Evolutionary conservation across 2,797 vertebrate genomes (phyloP), one percentile per base, ranked within the genome.

Genomic region (Tiaroga cobitis): DNA sequence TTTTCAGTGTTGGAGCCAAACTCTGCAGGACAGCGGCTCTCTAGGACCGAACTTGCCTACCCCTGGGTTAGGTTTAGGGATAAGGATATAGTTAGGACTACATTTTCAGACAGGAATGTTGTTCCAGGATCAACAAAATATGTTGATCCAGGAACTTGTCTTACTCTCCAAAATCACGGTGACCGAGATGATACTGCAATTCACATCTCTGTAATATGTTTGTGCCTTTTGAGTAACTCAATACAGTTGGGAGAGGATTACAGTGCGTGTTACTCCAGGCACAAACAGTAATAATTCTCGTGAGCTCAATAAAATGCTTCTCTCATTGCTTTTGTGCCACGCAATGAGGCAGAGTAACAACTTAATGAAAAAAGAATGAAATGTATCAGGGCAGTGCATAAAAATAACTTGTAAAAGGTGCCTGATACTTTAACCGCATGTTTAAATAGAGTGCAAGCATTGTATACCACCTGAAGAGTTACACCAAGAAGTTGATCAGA

Each of bases 221-320:
- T 74, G 24, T 61, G 39, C 37, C 18, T 82, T 73, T n/a, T 63
- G 26, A 61, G 54, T 63, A 1, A 82, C 54, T 82, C 26, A 37
- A 15, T 75, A 46, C 54, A 61, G 69, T 82, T 32, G 39, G 29
- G 51, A 72, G 10, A 73, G 68, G 69, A 63, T 63, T 49, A 9
- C 49, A 75, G 41, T 65, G 24, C 1, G 6, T 61, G 26, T 82
- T 73, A 43, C 68, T 73, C 18, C 11, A 61, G 68, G 39, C 49
- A 37, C 46, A 81, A 83, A 83, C 72, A 75, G 72, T 37, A 83
- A 75, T 74, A 83, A 83, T 83, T 68, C 70, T 61, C 0, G 41
- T 65, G 56, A 75, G 21, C 56, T 74, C 29, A 82, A 49, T 61
- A 63, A 82, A 83, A 32, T 19, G 81, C 41, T 37, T 51, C 41